Percentiles rank a stretch among this genome's conserved stretches.
Conservation (phyloP, 2,113 vertebrate species). For the Tympanuchus pallidicinctus region DNA sequence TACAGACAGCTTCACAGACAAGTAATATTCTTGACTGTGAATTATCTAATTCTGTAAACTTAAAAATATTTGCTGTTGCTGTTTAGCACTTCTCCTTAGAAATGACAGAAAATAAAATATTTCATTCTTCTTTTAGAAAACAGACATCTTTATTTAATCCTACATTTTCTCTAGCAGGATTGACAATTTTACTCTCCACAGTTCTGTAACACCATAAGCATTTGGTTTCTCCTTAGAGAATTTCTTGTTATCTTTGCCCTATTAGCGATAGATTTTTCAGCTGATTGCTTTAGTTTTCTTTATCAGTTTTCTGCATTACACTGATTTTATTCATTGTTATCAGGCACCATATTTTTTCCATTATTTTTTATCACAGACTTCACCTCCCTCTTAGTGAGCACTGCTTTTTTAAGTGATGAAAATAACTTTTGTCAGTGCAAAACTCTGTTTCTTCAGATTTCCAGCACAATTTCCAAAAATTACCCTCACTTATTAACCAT, state of each 20-base stretch:
- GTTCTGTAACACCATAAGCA: background rate
- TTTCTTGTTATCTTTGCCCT: constrained; percentile 43
- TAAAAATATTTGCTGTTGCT: constrained; percentile 18
- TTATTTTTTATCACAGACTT: constrained; percentile 57
- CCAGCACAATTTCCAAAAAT: background rate
- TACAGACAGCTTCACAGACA: background rate
- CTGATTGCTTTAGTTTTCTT: constrained; percentile 47
- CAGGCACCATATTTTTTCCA: constrained; percentile 49
- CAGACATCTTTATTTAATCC: background rate
- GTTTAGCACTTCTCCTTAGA: background rate
- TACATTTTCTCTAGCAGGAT: background rate
- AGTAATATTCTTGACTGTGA: background rate
- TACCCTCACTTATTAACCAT: background rate
- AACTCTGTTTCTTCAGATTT: constrained; percentile 7
- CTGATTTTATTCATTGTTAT: constrained; percentile 62
- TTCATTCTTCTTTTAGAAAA: constrained; percentile 2
- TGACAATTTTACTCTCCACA: background rate
- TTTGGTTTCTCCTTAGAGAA: constrained; percentile 45
- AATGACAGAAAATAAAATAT: background rate
- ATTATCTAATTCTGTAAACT: background rate
- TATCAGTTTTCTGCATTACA: constrained; percentile 62
- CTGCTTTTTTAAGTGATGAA: constrained; percentile 28
- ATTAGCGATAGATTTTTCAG: constrained; percentile 49
- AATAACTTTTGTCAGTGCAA: constrained; percentile 23
- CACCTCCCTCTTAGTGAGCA: constrained; percentile 27